Evolutionary conservation across 2,113 vertebrate species (phyloP).

Genomic region (Apteryx owenii): DNA sequence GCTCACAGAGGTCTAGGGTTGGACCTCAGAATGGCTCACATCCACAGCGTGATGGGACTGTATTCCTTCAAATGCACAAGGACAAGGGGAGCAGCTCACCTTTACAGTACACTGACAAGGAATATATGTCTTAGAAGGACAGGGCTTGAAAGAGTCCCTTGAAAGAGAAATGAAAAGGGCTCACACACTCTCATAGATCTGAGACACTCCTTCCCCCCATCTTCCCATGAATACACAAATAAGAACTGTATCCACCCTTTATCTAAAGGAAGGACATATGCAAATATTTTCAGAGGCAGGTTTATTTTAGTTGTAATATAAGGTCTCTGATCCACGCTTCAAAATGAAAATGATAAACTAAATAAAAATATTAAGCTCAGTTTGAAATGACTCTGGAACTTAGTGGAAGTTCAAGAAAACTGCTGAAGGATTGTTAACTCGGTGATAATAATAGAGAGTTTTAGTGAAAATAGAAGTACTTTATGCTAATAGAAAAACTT

Average conservation of each 20-base stretch:
- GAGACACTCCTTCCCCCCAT: background rate
- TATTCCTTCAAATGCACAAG: background rate
- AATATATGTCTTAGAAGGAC: background rate
- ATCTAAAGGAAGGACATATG: background rate
- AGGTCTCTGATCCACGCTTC: background rate
- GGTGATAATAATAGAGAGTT: too few relatives aligned
- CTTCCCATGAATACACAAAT: background rate
- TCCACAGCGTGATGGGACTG: too few relatives aligned
- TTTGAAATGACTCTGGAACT: background rate
- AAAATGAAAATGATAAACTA: too few relatives aligned
- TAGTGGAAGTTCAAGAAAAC: background rate
- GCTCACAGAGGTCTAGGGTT: background rate
- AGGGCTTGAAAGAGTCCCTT: background rate
- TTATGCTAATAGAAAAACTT: too few relatives aligned
- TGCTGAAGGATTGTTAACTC: background rate
- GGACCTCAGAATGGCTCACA: fast-evolving
- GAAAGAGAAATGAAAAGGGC: background rate
- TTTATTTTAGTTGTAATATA: background rate
- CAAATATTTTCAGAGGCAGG: background rate
- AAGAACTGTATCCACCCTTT: background rate
- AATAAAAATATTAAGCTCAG: background rate
- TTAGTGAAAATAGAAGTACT: too few relatives aligned
- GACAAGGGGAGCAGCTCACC: fast-evolving
- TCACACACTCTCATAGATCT: background rate
- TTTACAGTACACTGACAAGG: background rate